These are phyloP conservation scores for Mallotus villosus DNA, from an alignment of 2,797 vertebrate genomes.

Conservation along the genomic window DNA sequence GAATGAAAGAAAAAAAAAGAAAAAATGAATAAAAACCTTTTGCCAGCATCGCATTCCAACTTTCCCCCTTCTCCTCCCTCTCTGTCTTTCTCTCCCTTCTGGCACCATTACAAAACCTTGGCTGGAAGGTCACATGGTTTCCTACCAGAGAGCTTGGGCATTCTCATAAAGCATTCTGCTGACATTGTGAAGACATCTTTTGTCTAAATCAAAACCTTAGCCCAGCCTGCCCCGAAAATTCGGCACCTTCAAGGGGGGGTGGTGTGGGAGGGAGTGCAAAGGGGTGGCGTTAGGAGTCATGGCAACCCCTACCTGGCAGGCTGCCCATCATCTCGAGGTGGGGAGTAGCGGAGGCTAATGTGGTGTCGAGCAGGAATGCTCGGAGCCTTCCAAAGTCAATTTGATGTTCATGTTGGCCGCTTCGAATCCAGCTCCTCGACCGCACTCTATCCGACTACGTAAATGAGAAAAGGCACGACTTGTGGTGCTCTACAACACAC, in stretches of 20 bases:
- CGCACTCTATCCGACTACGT: conserved; percentile 52
- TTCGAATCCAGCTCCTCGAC: conserved; percentile 75
- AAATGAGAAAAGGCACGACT: conserved; percentile 46
- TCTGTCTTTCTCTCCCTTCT: conserved; percentile 63
- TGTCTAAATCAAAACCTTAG: conserved; percentile 92
- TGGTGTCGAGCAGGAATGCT: conserved; percentile 86
- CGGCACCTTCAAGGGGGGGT: conserved; percentile 84
- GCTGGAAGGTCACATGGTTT: conserved; percentile 86
- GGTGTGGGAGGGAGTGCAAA: conserved; percentile 43
- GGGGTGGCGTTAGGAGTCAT: conserved; percentile 87
- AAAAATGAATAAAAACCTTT: conserved; percentile 72
- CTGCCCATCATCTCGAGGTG: conserved; percentile 88
- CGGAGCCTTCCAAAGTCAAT: conserved; percentile 86
- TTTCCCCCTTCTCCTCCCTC: conserved; percentile 75
- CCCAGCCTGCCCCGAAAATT: conserved; percentile 85
- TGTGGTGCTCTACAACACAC: conserved; percentile 22
- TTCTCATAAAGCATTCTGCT: conserved; percentile 91
- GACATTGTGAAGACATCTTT: conserved; percentile 95
- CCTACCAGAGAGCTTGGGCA: conserved; percentile 84
- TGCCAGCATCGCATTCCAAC: conserved; percentile 80
- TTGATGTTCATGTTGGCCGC: conserved; percentile 80
- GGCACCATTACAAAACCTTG: conserved; percentile 87
- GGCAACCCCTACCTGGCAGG: conserved; percentile 94
- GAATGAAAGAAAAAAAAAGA: conserved; percentile 69
- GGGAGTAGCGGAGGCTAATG: conserved; percentile 85